These are phyloP conservation scores for Ectropis grisescens DNA, from an alignment of 1,140 invertebrate genomes.

Conservation along the genomic window DNA sequence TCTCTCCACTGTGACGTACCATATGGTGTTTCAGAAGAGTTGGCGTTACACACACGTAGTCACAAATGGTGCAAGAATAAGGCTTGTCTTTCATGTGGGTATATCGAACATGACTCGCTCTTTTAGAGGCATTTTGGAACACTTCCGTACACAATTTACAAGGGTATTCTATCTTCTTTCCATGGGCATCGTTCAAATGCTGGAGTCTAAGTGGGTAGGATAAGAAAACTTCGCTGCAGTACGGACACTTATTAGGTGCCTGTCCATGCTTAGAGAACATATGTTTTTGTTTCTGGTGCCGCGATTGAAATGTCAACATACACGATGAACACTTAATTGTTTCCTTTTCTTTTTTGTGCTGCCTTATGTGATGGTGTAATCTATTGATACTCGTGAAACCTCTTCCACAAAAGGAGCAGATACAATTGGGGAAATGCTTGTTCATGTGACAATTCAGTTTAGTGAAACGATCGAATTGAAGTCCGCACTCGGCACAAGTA, in stretches of 20 bases:
- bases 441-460: conserved; percentile 60
- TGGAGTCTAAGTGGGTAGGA: conserved; percentile 40
- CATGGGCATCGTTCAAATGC: conserved; percentile 42
- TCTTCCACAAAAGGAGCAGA: conserved; percentile 76
- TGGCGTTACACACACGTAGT: conserved; percentile 43
- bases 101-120: conserved; percentile 24
- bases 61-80: conserved; percentile 51
- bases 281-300: conserved; percentile 42
- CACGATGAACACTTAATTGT: conserved; percentile 80
- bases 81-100: conserved; percentile 42
- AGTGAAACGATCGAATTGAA: too few species aligned
- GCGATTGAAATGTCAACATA: conserved; percentile 82
- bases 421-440: conserved; percentile 68
- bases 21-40: conserved; percentile 44
- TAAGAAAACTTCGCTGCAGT: conserved; percentile 45
- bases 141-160: conserved; percentile 29
- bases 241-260: conserved; percentile 45
- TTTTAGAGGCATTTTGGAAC: conserved; percentile 38
- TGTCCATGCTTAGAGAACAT: conserved; percentile 40
- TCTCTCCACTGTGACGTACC: conserved; percentile 37
- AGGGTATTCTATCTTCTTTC: conserved; percentile 26
- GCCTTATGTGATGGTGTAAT: conserved; percentile 70
- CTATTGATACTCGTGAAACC: conserved; percentile 71
- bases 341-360: conserved; percentile 70
- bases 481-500: too few species aligned